Evolutionary conservation across 2,797 vertebrate species (phyloP).

Genomic region (Varecia variegata): DNA sequence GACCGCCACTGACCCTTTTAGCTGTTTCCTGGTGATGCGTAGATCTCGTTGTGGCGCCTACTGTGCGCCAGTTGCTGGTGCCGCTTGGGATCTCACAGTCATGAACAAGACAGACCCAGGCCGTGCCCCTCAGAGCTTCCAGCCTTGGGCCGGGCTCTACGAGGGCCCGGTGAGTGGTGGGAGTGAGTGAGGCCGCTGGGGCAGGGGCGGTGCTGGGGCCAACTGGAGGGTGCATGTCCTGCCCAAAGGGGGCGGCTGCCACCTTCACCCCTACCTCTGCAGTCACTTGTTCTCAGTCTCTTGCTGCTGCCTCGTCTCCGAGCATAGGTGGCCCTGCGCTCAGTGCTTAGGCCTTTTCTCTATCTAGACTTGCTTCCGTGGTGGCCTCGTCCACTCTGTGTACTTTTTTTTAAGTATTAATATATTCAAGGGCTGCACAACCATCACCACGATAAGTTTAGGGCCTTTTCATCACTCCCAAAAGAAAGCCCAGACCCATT

Average conservation of each 20-base stretch:
- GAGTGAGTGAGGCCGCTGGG: background rate
- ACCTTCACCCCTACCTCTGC: background rate
- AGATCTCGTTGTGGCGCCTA: background rate
- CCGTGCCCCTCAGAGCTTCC: background rate
- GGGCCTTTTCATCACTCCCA: background rate
- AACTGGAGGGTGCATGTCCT: too few relatives aligned
- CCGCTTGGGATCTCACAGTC: background rate
- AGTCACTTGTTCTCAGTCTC: background rate
- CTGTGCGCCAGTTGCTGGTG: rapidly evolving
- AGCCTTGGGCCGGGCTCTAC: rapidly evolving
- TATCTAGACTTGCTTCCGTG: background rate
- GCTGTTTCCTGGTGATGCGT: too few relatives aligned
- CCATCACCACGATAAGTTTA: background rate
- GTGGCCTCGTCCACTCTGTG: background rate
- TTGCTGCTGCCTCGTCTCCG: background rate
- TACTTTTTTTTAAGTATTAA: background rate
- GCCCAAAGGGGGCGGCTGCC: background rate
- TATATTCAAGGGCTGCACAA: background rate
- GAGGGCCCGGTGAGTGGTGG: rapidly evolving
- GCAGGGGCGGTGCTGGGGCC: background rate
- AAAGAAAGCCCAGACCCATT: background rate
- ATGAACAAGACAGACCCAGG: background rate
- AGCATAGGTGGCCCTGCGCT: background rate
- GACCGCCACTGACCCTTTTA: background rate
- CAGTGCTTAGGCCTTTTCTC: background rate